These are phyloP conservation scores for Drosophila repletoides DNA, from an alignment of 1,140 invertebrate genomes.

Conservation along the genomic window DNA sequence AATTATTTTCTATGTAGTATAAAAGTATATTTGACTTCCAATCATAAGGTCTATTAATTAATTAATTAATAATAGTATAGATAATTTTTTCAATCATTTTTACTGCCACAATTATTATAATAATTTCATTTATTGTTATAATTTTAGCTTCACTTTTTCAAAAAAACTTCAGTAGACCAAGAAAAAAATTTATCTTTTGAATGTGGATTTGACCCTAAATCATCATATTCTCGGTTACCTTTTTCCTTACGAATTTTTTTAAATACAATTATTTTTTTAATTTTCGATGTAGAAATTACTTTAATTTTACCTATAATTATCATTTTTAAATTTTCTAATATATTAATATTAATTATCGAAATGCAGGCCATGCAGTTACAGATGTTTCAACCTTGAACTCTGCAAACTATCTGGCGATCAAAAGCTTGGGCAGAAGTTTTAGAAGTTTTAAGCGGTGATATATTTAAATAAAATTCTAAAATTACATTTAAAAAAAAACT, in stretches of 20 bases:
- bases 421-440: too few species aligned
- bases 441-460: too few species aligned
- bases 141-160: conserved; percentile 83
- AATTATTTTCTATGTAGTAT: conserved; percentile 85
- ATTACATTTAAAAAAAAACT: too few species aligned
- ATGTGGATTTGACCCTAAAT: conserved; percentile 86
- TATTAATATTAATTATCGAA: conserved; percentile 81
- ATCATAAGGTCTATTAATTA: conserved; percentile 55
- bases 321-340: conserved; percentile 67
- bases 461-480: too few species aligned
- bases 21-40: conserved; percentile 85
- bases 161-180: conserved; percentile 84
- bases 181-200: conserved; percentile 86
- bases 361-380: conserved; percentile 82
- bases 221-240: conserved; percentile 83
- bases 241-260: conserved; percentile 86
- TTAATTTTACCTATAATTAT: conserved; percentile 56
- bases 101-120: conserved; percentile 25
- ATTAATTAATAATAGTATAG: conserved; percentile 48
- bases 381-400: conserved; percentile 85
- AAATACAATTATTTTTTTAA: conserved; percentile 86
- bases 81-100: conserved; percentile 48
- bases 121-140: conserved; percentile 84
- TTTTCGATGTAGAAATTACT: conserved; percentile 82
- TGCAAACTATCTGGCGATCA: too few species aligned